Conservation (phyloP, 1,140 invertebrate genomes). For the Scaptomyza pallida region DNA sequence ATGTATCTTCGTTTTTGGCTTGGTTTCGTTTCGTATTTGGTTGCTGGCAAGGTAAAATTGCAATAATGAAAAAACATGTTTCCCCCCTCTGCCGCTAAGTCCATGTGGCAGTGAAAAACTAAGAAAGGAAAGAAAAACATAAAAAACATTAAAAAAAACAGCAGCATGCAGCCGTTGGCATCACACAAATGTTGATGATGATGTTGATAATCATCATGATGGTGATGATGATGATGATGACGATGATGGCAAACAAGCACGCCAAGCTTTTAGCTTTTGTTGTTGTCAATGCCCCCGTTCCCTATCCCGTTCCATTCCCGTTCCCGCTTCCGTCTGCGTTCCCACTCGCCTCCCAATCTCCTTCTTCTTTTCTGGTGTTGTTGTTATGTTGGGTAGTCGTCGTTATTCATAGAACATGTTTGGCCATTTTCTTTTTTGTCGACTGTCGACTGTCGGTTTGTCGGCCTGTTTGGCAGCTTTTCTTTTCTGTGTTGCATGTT, state of each 20-base stretch:
- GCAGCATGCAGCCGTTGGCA: slow-evolving; percentile 36
- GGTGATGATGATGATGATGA: slow-evolving; percentile 15
- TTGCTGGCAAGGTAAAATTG: slow-evolving; percentile 62
- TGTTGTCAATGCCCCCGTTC: slow-evolving; percentile 17
- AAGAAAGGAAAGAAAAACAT: slow-evolving; percentile 29
- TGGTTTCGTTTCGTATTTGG: slow-evolving; percentile 49
- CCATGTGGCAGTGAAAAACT: slow-evolving; percentile 64
- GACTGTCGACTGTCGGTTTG: too few relatives aligned
- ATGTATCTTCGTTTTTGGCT: slow-evolving; percentile 59
- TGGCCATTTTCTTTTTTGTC: slow-evolving; percentile 72
- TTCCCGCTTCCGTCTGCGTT: background rate
- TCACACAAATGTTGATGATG: slow-evolving; percentile 27
- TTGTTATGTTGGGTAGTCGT: slow-evolving; percentile 20
- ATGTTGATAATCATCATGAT: slow-evolving; percentile 1
- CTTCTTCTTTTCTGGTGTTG: background rate
- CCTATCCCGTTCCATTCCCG: too few relatives aligned
- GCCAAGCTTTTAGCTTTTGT: slow-evolving; percentile 62
- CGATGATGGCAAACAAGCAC: slow-evolving; percentile 68
- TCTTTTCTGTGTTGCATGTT: slow-evolving; percentile 61
- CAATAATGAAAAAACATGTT: slow-evolving; percentile 72
- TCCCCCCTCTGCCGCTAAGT: slow-evolving; percentile 12
- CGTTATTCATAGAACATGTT: slow-evolving; percentile 79
- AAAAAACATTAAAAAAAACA: slow-evolving; percentile 31
- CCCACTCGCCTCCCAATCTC: slow-evolving; percentile 10
- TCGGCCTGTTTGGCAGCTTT: slow-evolving; percentile 59